Percentiles rank a stretch among this genome's conserved stretches.
These are phyloP conservation scores for Nezara viridula DNA, from an alignment of 2,888 invertebrate species.

Conservation along the genomic window DNA sequence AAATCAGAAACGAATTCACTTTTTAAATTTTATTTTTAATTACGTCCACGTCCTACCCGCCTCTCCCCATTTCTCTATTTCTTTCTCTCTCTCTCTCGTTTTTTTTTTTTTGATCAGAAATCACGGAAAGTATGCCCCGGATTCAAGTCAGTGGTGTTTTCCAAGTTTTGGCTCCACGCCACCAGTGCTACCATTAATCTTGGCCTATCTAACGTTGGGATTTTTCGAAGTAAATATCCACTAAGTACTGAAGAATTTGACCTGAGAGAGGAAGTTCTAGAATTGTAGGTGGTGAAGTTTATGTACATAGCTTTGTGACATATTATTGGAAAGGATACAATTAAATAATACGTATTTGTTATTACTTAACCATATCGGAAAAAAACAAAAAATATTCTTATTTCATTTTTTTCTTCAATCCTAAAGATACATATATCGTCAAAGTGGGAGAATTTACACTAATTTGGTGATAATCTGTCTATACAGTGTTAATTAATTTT, in stretches of 20 bases:
- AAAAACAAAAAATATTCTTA: too few relatives aligned
- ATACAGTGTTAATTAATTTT: too few relatives aligned
- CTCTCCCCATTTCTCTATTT: too few relatives aligned
- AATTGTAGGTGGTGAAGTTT: neutral
- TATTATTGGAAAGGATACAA: neutral
- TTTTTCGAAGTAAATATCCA: constrained; percentile 34
- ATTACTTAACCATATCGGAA: too few relatives aligned
- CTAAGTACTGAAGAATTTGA: constrained; percentile 32
- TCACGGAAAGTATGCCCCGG: constrained; percentile 31
- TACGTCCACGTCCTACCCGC: too few relatives aligned
- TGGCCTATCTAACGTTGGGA: constrained; percentile 11
- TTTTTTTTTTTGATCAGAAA: neutral
- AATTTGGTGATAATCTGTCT: too few relatives aligned
- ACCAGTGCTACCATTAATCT: constrained; percentile 5
- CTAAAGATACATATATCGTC: too few relatives aligned
- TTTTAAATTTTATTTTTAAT: too few relatives aligned
- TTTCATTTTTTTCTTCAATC: too few relatives aligned
- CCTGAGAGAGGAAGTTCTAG: neutral
- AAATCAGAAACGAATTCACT: too few relatives aligned
- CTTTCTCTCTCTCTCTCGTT: neutral
- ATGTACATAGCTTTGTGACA: neutral
- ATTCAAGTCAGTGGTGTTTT: constrained; percentile 30
- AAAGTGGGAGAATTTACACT: too few relatives aligned
- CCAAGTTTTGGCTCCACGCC: neutral
- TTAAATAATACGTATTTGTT: too few relatives aligned